Conservation (phyloP, 1,140 invertebrate genomes). For the Geopemphigus sp. region DNA sequence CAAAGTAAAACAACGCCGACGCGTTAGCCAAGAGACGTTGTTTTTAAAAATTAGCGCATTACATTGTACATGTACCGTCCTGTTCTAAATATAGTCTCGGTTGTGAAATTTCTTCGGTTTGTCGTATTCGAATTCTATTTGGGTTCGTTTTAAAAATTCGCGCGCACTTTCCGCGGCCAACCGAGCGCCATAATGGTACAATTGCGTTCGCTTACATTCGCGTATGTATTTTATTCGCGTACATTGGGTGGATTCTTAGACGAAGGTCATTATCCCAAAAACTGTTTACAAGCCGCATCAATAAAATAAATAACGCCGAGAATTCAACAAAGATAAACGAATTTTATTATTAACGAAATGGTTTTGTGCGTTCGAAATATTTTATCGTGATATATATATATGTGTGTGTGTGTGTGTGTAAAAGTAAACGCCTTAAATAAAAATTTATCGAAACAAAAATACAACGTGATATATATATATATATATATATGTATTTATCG, state of each 20-base stretch:
- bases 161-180: not conserved
- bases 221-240: not conserved
- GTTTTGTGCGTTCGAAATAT: no score
- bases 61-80: not conserved
- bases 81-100: conserved; percentile 2
- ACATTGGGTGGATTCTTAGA: not conserved
- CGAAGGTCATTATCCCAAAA: not conserved
- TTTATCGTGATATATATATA: no score
- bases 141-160: not conserved
- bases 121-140: not conserved
- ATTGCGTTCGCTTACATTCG: no score
- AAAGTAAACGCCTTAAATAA: no score
- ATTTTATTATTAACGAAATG: no score
- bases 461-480: no score
- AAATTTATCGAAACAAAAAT: no score
- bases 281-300: not conserved
- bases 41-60: not conserved
- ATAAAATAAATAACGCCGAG: no score
- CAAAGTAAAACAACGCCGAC: not conserved
- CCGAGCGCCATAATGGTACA: no score
- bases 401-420: no score
- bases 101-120: not conserved
- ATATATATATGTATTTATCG: no score
- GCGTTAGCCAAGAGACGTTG: not conserved
- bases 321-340: no score